Evolutionary conservation across 2,888 invertebrate genomes (phyloP).

Genomic region (Ichneumoninae sp.): DNA sequence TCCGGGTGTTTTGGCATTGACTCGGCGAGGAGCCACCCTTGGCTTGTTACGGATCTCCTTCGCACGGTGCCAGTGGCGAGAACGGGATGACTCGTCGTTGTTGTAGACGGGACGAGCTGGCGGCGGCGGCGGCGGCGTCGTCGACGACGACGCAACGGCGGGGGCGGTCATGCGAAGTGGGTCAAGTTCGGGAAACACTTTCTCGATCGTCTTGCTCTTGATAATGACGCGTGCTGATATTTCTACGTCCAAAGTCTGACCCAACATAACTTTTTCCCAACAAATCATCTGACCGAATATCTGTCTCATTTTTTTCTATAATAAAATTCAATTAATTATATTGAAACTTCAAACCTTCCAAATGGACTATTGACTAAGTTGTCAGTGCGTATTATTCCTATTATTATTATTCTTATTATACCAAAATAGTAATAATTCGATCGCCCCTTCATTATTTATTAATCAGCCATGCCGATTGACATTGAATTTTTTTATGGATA

Average conservation of each 20-base stretch:
- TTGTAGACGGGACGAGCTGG: conserved; percentile 13
- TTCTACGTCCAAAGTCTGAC: conserved; percentile 14
- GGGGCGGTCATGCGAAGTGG: conserved; percentile 55
- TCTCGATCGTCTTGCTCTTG: conserved; percentile 59
- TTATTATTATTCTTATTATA: too few species aligned
- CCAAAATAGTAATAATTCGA: too few species aligned
- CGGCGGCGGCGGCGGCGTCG: not conserved
- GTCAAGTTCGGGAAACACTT: conserved; percentile 68
- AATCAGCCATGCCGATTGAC: too few species aligned
- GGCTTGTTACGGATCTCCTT: conserved; percentile 19
- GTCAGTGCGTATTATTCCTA: too few species aligned
- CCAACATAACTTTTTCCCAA: not conserved
- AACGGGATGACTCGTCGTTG: conserved; percentile 53
- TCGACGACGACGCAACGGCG: conserved; percentile 45
- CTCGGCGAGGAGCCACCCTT: conserved; percentile 44
- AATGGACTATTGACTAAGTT: too few species aligned
- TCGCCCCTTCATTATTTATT: too few species aligned
- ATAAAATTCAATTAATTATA: not conserved
- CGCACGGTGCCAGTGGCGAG: conserved; percentile 31
- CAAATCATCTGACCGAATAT: not conserved
- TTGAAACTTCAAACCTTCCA: too few species aligned
- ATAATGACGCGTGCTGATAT: conserved; percentile 45
- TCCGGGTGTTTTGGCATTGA: conserved; percentile 53
- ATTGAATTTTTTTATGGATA: too few species aligned
- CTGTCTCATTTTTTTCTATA: not conserved